Evolutionary conservation across 1,140 invertebrate genomes (phyloP).

Genomic region (Meloidogyne floridensis): DNA sequence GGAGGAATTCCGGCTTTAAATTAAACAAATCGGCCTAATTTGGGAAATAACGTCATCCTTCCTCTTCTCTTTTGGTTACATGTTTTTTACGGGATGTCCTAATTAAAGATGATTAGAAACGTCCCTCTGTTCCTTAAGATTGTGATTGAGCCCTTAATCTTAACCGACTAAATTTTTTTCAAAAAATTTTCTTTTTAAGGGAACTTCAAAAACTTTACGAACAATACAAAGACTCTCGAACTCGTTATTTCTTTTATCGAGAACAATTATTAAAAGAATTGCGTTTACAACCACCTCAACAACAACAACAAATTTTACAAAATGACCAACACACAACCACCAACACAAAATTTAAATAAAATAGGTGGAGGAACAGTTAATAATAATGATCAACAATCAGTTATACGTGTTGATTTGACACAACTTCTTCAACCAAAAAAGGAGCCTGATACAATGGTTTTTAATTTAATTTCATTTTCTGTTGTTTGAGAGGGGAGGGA

Average conservation of each 20-base stretch:
- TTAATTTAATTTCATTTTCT: background rate
- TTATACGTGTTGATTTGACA: background rate
- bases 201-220: constrained; percentile 57
- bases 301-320: background rate
- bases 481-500: too few species aligned
- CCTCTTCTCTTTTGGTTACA: too few species aligned
- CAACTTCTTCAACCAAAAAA: background rate
- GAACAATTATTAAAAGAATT: constrained; percentile 60
- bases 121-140: too few species aligned
- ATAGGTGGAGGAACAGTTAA: background rate
- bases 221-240: constrained; percentile 56
- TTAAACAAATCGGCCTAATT: too few species aligned
- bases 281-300: constrained; percentile 15
- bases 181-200: constrained; percentile 44
- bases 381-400: background rate
- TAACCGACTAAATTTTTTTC: background rate
- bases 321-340: background rate
- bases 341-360: background rate
- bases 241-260: constrained; percentile 57
- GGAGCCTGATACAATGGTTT: constrained; percentile 4
- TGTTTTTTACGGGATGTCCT: too few species aligned
- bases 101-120: too few species aligned
- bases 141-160: too few species aligned
- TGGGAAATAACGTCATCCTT: too few species aligned
- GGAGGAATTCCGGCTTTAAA: too few species aligned